Conservation (phyloP, 2,113 vertebrate genomes). For the Leptosomus discolor region DNA sequence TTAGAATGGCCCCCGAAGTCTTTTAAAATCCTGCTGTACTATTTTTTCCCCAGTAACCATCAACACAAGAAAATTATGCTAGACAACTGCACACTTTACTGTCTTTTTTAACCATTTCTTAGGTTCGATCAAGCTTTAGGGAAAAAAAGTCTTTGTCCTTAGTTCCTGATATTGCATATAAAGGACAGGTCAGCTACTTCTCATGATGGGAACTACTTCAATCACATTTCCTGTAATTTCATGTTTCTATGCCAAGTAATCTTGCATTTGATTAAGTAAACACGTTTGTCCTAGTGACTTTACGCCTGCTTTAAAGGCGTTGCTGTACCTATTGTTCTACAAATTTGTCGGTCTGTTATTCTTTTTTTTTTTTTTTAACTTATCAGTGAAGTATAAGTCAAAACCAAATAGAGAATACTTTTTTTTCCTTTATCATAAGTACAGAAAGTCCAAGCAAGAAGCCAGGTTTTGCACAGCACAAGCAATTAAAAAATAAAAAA, state of each 20-base stretch:
- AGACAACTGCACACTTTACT: not conserved
- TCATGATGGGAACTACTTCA: conserved; percentile 44
- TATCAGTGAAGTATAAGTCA: conserved; percentile 1
- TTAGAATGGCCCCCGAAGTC: not conserved
- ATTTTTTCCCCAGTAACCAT: not conserved
- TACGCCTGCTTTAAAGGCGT: conserved; percentile 44
- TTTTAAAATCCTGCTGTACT: not conserved
- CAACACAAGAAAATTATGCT: not conserved
- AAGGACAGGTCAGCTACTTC: conserved; percentile 1
- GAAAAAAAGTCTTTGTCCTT: not conserved
- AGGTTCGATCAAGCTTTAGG: not conserved
- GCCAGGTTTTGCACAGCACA: not conserved
- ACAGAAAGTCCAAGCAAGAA: not conserved
- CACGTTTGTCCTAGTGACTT: conserved; percentile 60
- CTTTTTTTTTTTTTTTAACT: not conserved
- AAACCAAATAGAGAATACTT: conserved; percentile 14
- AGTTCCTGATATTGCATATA: conserved; percentile 10
- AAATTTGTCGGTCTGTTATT: conserved; percentile 34
- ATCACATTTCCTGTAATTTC: conserved; percentile 57
- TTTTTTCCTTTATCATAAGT: conserved; percentile 17
- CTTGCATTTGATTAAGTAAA: conserved; percentile 64
- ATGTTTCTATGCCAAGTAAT: conserved; percentile 53
- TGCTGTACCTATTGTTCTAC: conserved; percentile 54
- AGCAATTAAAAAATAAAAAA: not conserved
- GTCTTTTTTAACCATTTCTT: not conserved